Evolutionary conservation across 2,888 invertebrate species (phyloP), one percentile per base, ranked within the genome.

Genomic region (Stenoptilia bipunctidactyla): DNA sequence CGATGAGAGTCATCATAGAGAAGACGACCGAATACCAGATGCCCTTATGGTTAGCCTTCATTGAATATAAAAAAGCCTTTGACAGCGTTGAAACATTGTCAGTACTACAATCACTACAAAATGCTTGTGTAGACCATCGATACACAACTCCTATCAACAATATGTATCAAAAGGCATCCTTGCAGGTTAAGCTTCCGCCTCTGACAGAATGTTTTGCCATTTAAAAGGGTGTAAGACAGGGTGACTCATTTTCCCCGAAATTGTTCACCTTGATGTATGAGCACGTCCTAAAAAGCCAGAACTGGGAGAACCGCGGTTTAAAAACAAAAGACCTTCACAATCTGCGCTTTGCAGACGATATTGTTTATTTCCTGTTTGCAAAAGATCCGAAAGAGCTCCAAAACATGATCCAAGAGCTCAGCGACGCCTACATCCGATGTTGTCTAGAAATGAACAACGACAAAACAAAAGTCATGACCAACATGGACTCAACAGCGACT

Each of bases 61-160:
- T 37, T 5, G 27, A 37, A 9, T 37, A 37, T 13, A 25, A 37
- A 12, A 37, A 37, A 13, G 37, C 37, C 1, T 37, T 37, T 10
- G 27, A 37, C 27, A 13, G 13, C 10, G 27, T 37, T 6, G 27
- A 37, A 14, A 9, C 9, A 15, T 37, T 25, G 37, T 15, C 34
- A 13, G 34, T 34, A 5, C 13, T 34, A 6, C 4, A 34, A 12
- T 13, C 34, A 4, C 14, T 34, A 3, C 34, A 34, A 8, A 9
- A 13, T 6, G 9, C 12, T 5, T 4, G 14, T 13, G 13, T 34
- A 5, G 14, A 34, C 34, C 8, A 34, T 8, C 34, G 34, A 34
- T 13, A 34, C 34, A 14, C 13, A 4, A 9, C 13, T 34, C 8
- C 13, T n/a, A 6, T 13, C 14, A 4, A 14, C 3, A 14, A 34